Conservation (phyloP, 1,140 invertebrate species). For the Carposina sasakii region DNA sequence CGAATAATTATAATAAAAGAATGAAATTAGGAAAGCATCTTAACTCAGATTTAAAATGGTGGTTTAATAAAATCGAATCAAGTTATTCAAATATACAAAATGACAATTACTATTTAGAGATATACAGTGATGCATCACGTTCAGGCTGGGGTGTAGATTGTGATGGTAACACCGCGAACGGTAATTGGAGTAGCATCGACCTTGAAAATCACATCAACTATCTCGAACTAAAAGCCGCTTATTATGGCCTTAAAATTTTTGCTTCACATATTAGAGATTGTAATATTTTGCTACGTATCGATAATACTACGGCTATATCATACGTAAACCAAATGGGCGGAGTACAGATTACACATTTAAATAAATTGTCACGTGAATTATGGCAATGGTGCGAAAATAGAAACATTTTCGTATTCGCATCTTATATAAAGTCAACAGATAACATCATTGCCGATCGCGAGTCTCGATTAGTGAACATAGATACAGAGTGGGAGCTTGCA, state of each 20-base stretch:
- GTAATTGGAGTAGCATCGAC: not conserved
- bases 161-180: not conserved
- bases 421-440: not conserved
- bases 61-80: not conserved
- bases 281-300: not conserved
- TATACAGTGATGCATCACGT: not conserved
- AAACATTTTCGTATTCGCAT: not conserved
- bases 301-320: not conserved
- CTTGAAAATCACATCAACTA: not conserved
- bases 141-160: not conserved
- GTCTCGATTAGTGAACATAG: not conserved
- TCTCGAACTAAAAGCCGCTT: conserved; percentile 1
- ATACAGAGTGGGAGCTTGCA: not conserved
- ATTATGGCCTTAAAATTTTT: not conserved
- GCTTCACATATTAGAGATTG: not conserved
- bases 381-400: not conserved
- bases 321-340: not conserved
- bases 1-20: not conserved
- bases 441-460: not conserved
- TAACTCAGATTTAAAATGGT: not conserved
- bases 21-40: not conserved
- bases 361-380: not conserved
- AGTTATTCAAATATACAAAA: not conserved
- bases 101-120: not conserved
- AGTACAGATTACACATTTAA: not conserved